A percentile compares a stretch with the other conserved stretches of the same genome.
Conservation (phyloP, 2,888 invertebrate genomes). For the Cyclophora punctaria region DNA sequence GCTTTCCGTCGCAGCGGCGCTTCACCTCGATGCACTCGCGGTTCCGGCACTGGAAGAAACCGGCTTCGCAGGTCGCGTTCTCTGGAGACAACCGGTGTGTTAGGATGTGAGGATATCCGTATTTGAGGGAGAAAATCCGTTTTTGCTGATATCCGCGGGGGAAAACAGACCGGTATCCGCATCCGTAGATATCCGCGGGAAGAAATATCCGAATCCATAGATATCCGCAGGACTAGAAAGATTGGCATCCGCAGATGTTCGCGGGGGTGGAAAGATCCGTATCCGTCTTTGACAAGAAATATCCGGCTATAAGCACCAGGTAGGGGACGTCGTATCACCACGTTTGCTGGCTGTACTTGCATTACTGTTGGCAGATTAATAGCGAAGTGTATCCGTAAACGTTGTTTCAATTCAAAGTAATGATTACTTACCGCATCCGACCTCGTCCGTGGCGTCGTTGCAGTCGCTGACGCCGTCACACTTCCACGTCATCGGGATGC, state of each 20-base stretch:
- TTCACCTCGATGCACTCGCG: conserved; percentile 80
- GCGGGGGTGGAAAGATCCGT: background rate
- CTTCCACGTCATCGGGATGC: conserved; percentile 77
- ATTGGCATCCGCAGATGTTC: background rate
- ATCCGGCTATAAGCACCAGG: too few species aligned
- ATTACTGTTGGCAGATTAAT: too few species aligned
- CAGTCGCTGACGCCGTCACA: conserved; percentile 83
- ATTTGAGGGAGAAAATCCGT: background rate
- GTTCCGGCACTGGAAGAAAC: conserved; percentile 77
- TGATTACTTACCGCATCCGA: conserved; percentile 61
- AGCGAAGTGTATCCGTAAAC: too few species aligned
- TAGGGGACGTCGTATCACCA: too few species aligned
- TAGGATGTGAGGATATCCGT: too few species aligned
- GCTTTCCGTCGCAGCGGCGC: conserved; percentile 82
- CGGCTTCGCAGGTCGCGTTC: conserved; percentile 45
- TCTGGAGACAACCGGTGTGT: conserved; percentile 19
- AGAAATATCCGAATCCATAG: too few species aligned
- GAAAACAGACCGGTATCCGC: too few species aligned
- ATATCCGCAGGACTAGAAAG: too few species aligned
- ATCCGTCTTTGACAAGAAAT: too few species aligned
- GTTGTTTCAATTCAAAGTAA: background rate
- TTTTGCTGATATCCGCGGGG: background rate
- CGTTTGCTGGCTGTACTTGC: too few species aligned
- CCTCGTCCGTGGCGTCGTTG: conserved; percentile 79
- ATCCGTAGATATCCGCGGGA: too few species aligned